phyloP scores from a whole-genome alignment of 2,888 invertebrate genomes.

The Heteropelma amictum region DNA sequence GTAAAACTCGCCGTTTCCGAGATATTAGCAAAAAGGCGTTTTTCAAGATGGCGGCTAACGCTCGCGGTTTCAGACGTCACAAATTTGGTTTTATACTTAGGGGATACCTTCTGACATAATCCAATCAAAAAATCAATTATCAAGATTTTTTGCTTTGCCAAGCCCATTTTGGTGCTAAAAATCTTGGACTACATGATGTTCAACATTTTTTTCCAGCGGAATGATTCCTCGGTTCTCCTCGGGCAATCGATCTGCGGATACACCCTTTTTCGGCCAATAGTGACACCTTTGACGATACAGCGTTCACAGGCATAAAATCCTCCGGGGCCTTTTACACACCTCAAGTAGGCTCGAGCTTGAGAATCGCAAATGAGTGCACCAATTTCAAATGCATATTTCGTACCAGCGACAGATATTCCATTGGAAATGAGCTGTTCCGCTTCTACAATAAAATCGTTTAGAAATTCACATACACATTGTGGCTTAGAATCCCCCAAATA shows the following conservation, averaged over 20 bases:
- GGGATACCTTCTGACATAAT: too few species aligned
- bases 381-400: constrained; percentile 32
- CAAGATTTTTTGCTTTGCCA: too few species aligned
- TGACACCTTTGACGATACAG: constrained; percentile 15
- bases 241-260: constrained; percentile 46
- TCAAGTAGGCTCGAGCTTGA: constrained; percentile 49
- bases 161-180: too few species aligned
- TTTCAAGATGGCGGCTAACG: too few species aligned
- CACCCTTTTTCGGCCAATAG: constrained; percentile 26
- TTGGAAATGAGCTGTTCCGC: constrained; percentile 17
- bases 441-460: constrained; percentile 45
- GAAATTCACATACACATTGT: constrained; percentile 23
- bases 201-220: too few species aligned
- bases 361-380: constrained; percentile 41
- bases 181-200: too few species aligned
- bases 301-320: constrained; percentile 44
- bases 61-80: too few species aligned
- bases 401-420: constrained; percentile 31
- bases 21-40: too few species aligned
- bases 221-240: constrained; percentile 33
- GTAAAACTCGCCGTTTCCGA: too few species aligned
- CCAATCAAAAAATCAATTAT: too few species aligned
- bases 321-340: constrained; percentile 40
- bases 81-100: too few species aligned
- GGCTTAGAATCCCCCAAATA: constrained; percentile 5